Percentiles rank a stretch among this genome's conserved stretches.
Evolutionary conservation across 2,113 vertebrate genomes (phyloP).

Genomic region (Lophius piscatorius): DNA sequence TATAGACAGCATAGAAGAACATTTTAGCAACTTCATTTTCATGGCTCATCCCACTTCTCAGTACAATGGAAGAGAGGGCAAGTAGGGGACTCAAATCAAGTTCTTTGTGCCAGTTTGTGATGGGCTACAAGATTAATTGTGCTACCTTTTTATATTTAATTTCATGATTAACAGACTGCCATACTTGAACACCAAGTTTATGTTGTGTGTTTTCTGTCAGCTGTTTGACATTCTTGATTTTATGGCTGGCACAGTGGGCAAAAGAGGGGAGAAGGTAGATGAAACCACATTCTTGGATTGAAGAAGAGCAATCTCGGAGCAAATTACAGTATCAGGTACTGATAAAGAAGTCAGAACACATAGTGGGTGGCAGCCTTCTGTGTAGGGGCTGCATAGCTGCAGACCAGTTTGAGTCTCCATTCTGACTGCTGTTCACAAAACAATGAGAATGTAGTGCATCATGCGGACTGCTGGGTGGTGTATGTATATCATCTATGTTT

Average conservation of each 20-base stretch:
- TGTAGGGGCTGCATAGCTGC: too few relatives aligned
- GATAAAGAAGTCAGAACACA: too few relatives aligned
- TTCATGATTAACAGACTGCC: not conserved
- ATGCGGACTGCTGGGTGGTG: too few relatives aligned
- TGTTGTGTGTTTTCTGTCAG: not conserved
- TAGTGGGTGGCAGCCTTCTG: too few relatives aligned
- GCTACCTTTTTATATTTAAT: constrained; percentile 3
- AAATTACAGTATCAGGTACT: too few relatives aligned
- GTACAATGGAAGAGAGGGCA: not conserved
- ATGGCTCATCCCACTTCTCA: not conserved
- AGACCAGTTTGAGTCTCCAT: too few relatives aligned
- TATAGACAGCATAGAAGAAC: not conserved
- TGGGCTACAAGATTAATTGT: constrained; percentile 1
- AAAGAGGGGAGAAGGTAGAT: not conserved
- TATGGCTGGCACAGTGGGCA: not conserved
- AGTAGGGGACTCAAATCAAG: not conserved
- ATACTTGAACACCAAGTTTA: not conserved
- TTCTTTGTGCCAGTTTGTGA: not conserved
- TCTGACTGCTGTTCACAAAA: too few relatives aligned
- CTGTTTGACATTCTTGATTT: not conserved
- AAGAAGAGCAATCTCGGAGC: not conserved
- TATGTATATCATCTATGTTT: too few relatives aligned
- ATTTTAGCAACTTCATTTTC: constrained; percentile 4
- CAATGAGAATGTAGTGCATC: too few relatives aligned
- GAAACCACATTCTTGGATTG: not conserved